Evolutionary conservation across 2,113 vertebrate genomes (phyloP).

Genomic region (Eudorcas thomsonii): DNA sequence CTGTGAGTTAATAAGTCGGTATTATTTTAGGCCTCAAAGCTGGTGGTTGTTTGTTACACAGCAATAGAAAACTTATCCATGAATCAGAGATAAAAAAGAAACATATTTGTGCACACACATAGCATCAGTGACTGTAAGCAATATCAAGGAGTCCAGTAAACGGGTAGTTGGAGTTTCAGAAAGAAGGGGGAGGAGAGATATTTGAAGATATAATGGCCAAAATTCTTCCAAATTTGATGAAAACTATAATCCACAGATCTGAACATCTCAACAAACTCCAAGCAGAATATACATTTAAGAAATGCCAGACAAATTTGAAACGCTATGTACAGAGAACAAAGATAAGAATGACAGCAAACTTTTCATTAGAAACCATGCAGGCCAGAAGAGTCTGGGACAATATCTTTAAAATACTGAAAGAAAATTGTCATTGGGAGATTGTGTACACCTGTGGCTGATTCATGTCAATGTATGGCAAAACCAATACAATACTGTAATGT

Average conservation of each 20-base stretch:
- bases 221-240: neutral
- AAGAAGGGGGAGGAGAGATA: neutral
- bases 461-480: no score
- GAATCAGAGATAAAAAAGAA: neutral
- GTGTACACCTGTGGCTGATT: no score
- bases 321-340: neutral
- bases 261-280: neutral
- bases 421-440: neutral
- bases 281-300: neutral
- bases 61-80: neutral
- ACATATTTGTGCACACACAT: neutral
- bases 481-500: no score
- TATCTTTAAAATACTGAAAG: neutral
- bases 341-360: neutral
- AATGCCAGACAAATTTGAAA: neutral
- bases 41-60: neutral
- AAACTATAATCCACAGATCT: neutral
- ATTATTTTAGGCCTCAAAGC: neutral
- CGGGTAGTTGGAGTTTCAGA: neutral
- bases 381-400: neutral
- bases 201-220: neutral
- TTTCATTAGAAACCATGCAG: neutral
- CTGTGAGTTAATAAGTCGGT: neutral
- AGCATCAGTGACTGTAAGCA: neutral
- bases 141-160: neutral